Conservation (phyloP, 2,888 invertebrate genomes). For the Capitulum mitella region DNA sequence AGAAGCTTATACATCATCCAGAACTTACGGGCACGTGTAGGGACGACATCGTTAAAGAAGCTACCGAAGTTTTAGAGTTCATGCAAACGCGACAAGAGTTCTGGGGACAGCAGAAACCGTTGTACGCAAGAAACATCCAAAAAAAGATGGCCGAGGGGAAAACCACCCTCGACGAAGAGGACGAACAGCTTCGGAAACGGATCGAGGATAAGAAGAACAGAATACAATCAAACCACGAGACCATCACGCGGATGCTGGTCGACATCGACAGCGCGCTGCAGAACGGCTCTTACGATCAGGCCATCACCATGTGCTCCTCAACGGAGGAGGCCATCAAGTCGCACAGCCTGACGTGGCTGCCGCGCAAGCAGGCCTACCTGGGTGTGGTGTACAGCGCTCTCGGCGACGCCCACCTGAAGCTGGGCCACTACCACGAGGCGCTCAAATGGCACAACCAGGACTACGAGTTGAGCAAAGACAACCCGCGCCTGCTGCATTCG, state of each 20-base stretch:
- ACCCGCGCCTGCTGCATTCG: neutral
- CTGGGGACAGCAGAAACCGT: conserved; percentile 13
- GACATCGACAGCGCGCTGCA: neutral
- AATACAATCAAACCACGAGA: neutral
- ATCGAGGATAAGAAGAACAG: neutral
- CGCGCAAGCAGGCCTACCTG: conserved; percentile 1
- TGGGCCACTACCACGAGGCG: conserved; percentile 11
- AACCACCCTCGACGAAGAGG: neutral
- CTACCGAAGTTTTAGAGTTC: neutral
- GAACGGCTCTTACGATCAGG: neutral
- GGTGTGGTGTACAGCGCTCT: conserved; percentile 22
- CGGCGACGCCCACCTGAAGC: conserved; percentile 7
- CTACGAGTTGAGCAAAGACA: conserved; percentile 14
- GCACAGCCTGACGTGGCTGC: neutral
- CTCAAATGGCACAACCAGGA: conserved; percentile 19
- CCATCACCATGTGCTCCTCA: neutral
- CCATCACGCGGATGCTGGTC: neutral
- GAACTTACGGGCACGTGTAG: neutral
- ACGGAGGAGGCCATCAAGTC: conserved; percentile 2
- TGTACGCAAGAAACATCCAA: neutral
- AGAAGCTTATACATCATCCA: neutral
- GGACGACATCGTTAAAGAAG: conserved; percentile 1
- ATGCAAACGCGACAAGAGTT: conserved; percentile 17
- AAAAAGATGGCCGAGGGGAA: neutral
- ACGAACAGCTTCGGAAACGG: neutral